Percentiles rank a stretch among this genome's conserved stretches.
Evolutionary conservation across 1,140 invertebrate species (phyloP).

Genomic region (Drosophila malerkotliana): DNA sequence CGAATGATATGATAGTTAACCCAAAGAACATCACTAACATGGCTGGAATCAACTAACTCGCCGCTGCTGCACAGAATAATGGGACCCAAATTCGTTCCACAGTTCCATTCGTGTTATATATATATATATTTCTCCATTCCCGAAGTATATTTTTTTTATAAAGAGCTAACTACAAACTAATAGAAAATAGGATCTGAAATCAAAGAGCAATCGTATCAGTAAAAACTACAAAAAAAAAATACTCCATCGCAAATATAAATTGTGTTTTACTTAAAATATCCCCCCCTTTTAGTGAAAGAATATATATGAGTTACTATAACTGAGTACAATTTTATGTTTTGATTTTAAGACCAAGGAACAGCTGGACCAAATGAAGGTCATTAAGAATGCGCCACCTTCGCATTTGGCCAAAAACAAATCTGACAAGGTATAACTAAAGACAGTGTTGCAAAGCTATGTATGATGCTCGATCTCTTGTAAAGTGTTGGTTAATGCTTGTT

Average conservation of each 20-base stretch:
- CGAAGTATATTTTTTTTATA: conserved; percentile 58
- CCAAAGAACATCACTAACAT: conserved; percentile 11
- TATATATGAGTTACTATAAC: not conserved
- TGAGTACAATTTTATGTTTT: conserved; percentile 29
- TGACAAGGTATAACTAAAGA: conserved; percentile 89
- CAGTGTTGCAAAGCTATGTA: conserved; percentile 31
- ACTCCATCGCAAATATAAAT: conserved; percentile 5
- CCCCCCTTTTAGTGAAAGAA: not conserved
- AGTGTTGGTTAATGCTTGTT: conserved; percentile 69
- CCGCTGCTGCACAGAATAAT: conserved; percentile 32
- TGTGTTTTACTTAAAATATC: conserved; percentile 22
- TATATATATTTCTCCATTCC: conserved; percentile 43
- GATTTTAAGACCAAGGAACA: conserved; percentile 85
- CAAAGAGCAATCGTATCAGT: conserved; percentile 15
- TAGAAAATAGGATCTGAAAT: conserved; percentile 12
- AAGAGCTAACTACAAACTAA: conserved; percentile 11
- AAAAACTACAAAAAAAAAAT: conserved; percentile 10
- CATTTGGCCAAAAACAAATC: conserved; percentile 93
- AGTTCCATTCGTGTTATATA: conserved; percentile 50
- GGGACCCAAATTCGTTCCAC: conserved; percentile 42
- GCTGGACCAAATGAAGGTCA: conserved; percentile 89
- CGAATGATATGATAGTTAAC: conserved; percentile 13
- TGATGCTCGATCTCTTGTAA: conserved; percentile 46
- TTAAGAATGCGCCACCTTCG: conserved; percentile 92
- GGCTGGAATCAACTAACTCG: conserved; percentile 2